These are phyloP conservation scores for Patella depressa DNA, from an alignment of 2,888 invertebrate species.

Conservation along the genomic window DNA sequence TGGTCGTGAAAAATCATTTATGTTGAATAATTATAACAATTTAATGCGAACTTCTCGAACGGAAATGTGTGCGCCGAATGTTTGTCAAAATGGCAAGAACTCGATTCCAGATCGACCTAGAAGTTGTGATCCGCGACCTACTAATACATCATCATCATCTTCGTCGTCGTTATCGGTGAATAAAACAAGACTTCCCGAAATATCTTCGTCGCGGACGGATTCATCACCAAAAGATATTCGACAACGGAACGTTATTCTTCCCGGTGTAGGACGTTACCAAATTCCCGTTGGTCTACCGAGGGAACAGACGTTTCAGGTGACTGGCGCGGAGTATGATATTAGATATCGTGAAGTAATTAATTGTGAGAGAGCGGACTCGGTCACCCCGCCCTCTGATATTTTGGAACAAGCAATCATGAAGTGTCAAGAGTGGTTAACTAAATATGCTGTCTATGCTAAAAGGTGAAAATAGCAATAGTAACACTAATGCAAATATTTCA, in stretches of 20 bases:
- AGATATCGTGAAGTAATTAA: slow-evolving; percentile 55
- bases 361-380: slow-evolving; percentile 48
- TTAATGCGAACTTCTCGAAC: neutral
- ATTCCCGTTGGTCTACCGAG: slow-evolving; percentile 29
- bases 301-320: slow-evolving; percentile 59
- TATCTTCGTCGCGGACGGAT: neutral
- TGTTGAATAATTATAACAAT: neutral
- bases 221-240: neutral
- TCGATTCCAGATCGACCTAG: neutral
- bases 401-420: slow-evolving; percentile 55
- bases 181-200: neutral
- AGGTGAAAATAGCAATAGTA: neutral
- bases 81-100: neutral
- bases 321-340: slow-evolving; percentile 60
- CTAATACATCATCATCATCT: neutral
- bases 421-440: slow-evolving; percentile 57
- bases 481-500: no score
- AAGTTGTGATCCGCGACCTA: neutral
- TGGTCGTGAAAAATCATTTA: neutral
- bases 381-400: slow-evolving; percentile 58
- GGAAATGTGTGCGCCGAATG: neutral
- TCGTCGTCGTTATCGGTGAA: neutral
- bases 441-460: slow-evolving; percentile 18
- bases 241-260: slow-evolving; percentile 31
- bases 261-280: slow-evolving; percentile 49